Evolutionary conservation across 2,113 vertebrate genomes (phyloP), one percentile per base, ranked within the genome.

Genomic region (Sula dactylatra): DNA sequence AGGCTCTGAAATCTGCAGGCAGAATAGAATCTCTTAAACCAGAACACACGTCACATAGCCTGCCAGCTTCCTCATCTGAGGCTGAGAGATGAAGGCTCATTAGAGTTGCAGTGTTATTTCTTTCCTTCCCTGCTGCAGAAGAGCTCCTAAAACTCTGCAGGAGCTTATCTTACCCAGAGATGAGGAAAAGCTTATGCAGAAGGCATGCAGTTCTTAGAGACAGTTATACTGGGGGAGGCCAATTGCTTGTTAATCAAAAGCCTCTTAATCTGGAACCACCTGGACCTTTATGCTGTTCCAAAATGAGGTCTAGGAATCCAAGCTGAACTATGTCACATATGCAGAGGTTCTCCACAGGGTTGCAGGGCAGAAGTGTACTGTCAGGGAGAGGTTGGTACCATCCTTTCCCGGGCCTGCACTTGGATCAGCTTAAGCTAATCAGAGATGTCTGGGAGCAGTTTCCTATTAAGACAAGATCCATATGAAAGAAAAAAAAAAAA

Each of bases 261-360:
- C 96, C 71, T 93, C 96, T 96, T 96, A 97, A 97, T 91, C 91
- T 73, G 74, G 91, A 95, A 82, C 85, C 93, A 95, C 94, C 95
- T 95, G 91, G 67, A 85, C 78, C 47, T 86, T 95, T 69, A 88
- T 1, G 16, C 38, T 36, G 27, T 10, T 94, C 71, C 90, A 74
- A 87, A 95, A 47, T 3, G 32, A 91, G 74, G 50, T 45, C 78
- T 27, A 85, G 74, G 54, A 82, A 95, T 81, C 64, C 67, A 67
- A 93, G 85, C 22, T 13, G 4, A 58, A 85, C 55, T 55, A 50
- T 27, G 95, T 88, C 87, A 81, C 67, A 73, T n/a, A n/a, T 2
- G 54, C 54, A 77, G 70, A 85, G 44, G 34, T 47, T 65, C 74
- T 64, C n/a, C 38, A 31, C 7, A 32, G 64, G 17, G 42, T 16